A percentile compares a stretch with the other conserved stretches of the same genome.
Conservation (phyloP, 2,113 vertebrate species). For the Phodopus roborovskii region DNA sequence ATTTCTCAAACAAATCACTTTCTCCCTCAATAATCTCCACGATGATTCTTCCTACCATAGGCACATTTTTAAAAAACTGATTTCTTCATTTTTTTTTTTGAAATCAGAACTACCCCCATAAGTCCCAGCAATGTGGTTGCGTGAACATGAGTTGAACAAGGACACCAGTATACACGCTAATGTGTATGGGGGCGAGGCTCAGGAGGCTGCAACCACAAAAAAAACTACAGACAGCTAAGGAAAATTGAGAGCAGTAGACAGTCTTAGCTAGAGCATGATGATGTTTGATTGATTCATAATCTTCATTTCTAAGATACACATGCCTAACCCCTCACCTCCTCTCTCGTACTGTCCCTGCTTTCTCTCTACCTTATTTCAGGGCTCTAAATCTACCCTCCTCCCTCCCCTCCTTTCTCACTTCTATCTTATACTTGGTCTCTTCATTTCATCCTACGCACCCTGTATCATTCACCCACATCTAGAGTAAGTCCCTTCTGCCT, state of each 20-base stretch:
- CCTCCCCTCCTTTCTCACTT: not conserved
- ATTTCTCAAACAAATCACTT: not conserved
- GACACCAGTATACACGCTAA: not conserved
- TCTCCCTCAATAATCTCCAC: not conserved
- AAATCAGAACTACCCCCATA: not conserved
- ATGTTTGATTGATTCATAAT: not conserved
- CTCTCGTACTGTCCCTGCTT: not conserved
- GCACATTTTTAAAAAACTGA: not conserved
- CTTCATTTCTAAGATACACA: not conserved
- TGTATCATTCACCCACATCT: not conserved
- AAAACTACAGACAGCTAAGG: not conserved
- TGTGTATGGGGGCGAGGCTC: not conserved
- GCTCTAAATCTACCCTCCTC: not conserved
- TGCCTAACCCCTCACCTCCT: not conserved
- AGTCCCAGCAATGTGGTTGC: not conserved
- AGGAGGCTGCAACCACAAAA: not conserved
- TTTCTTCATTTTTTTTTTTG: not conserved
- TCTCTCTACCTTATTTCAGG: not conserved
- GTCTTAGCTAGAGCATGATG: not conserved
- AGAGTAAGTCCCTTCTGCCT: not conserved
- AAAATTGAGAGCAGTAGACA: not conserved
- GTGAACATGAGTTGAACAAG: not conserved
- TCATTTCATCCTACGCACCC: not conserved
- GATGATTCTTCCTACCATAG: not conserved
- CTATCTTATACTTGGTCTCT: not conserved